phyloP scores from a whole-genome alignment of 1,140 invertebrate species.

The Papilio machaon region DNA sequence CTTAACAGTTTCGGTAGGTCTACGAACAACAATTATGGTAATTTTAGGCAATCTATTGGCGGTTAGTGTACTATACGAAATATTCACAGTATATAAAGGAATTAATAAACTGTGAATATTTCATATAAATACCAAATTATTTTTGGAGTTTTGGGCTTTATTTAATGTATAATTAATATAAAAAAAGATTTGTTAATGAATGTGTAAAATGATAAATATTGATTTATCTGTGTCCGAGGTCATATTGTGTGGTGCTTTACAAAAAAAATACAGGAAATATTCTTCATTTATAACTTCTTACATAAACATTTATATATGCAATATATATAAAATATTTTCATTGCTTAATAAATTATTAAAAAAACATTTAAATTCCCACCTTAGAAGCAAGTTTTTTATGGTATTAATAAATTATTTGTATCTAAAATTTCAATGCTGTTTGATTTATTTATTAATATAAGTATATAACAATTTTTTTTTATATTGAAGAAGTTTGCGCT shows the following conservation, averaged over 20 bases:
- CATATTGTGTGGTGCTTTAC: not conserved
- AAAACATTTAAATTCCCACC: not conserved
- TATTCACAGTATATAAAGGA: not conserved
- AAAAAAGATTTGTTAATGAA: too few species aligned
- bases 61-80: not conserved
- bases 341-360: not conserved
- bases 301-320: not conserved
- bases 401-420: not conserved
- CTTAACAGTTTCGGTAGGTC: conserved; percentile 1
- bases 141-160: too few species aligned
- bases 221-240: too few species aligned
- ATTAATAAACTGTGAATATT: not conserved
- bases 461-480: too few species aligned
- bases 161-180: too few species aligned
- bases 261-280: not conserved
- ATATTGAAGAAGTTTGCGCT: too few species aligned
- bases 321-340: not conserved
- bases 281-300: not conserved
- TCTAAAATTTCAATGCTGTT: not conserved
- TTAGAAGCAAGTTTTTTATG: not conserved
- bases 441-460: not conserved
- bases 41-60: not conserved
- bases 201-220: too few species aligned
- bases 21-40: conserved; percentile 1
- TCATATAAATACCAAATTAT: not conserved